Percentiles rank a stretch among this genome's conserved stretches.
Conservation (phyloP, 1,140 invertebrate species). For the Halyomorpha halys region DNA sequence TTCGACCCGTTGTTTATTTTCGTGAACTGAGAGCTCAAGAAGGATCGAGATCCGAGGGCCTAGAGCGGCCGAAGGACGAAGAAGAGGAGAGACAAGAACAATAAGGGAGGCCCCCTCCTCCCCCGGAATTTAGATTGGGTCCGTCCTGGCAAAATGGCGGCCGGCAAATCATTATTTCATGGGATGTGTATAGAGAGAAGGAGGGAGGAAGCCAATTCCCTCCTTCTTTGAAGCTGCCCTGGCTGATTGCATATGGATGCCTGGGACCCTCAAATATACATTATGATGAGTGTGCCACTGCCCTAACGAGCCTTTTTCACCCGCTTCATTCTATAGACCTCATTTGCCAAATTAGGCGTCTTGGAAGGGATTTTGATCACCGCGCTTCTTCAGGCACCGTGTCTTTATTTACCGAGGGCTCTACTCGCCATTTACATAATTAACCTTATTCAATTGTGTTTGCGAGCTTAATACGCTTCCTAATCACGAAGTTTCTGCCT, state of each 20-base stretch:
- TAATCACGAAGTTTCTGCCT: too few species aligned
- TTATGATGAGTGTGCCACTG: slow-evolving; percentile 27
- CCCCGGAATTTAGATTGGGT: slow-evolving; percentile 29
- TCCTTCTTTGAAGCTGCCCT: slow-evolving; percentile 27
- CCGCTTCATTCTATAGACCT: too few species aligned
- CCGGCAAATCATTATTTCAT: slow-evolving; percentile 33
- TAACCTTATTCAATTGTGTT: too few species aligned
- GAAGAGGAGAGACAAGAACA: slow-evolving; percentile 16
- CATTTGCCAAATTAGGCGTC: too few species aligned
- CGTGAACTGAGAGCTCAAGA: too few species aligned
- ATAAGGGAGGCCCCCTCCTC: slow-evolving; percentile 17
- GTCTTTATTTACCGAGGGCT: too few species aligned
- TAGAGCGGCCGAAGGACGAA: not conserved
- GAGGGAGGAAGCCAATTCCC: slow-evolving; percentile 18
- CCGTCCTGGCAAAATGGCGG: slow-evolving; percentile 25
- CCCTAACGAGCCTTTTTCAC: not conserved
- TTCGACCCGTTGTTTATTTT: too few species aligned
- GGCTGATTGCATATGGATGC: slow-evolving; percentile 32
- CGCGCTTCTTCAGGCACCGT: too few species aligned
- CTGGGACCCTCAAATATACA: slow-evolving; percentile 29
- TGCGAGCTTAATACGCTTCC: too few species aligned
- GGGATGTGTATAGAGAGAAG: slow-evolving; percentile 30
- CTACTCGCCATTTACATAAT: too few species aligned
- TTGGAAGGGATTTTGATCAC: too few species aligned
- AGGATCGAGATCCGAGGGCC: too few species aligned